Base-by-base conservation (phyloP, 2,888 invertebrate genomes). In the Orthosia cruda region DNA sequence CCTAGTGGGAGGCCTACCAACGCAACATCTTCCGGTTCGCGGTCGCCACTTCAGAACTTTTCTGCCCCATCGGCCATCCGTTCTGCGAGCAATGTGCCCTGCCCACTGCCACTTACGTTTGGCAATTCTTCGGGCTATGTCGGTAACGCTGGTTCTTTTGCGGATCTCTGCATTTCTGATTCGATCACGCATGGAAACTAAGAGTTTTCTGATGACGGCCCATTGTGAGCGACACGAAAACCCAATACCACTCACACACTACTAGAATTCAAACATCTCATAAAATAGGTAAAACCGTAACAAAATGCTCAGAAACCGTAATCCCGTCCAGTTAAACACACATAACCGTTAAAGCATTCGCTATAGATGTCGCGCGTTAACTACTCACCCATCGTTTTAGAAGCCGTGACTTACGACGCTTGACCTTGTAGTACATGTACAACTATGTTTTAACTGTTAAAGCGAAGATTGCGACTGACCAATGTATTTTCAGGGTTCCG, bases 281-380 rank as follows among this genome's bases (percentile, higher is more conserved):
- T 12, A 9, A 50, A 77, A 64, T 45, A 47, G 47, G 49, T 50
- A 63, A 68, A 77, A 71, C 64, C 61, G 78, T 77, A 65, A 64
- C 15, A 73, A 50, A 49, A 73, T 73, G 67, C 54, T 64, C 23
- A 32, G 54, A 66, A 62, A 80, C 80, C 74, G 80, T 69, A 80
- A 80, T 74, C 59, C 67, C 80, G 74, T 68, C 52, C 61, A 59
- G 58, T 79, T 59, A 26, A 77, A 78, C 63, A 73, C 65, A 66
- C 66, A 74, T 78, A 79, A 79, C 82, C 70, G 74, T 71, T 61
- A 73, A 79, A 67, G 7, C 63, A 79, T 68, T 79, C 50, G 80
- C 50, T 68, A 72, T 78, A 78, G 67, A 62, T 78, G 66, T 68
- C 68, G 64, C 64, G 12, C 54, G 47, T 79, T 79, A 64, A 65